A percentile compares a stretch with the other conserved stretches of the same genome.
Conservation (phyloP, 1,140 invertebrate species). For the Sarcophaga bullata region DNA sequence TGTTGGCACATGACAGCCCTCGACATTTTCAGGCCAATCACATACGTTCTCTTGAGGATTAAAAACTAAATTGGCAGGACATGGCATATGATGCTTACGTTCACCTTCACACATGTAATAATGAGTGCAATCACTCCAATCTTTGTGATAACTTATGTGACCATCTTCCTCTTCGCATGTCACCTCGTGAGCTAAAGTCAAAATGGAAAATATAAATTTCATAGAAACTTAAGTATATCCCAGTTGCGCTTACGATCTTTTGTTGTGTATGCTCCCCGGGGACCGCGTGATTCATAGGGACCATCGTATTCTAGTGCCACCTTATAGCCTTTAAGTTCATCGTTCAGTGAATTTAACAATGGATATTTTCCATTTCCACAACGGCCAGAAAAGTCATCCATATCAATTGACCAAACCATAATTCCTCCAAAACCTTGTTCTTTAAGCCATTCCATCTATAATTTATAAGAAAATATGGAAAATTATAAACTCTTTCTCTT, state of each 20-base stretch:
- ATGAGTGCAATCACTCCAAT: conserved; percentile 90
- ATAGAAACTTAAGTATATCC: neutral
- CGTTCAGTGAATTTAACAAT: conserved; percentile 85
- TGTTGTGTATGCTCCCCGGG: conserved; percentile 81
- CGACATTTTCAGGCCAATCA: conserved; percentile 96
- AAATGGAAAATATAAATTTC: neutral
- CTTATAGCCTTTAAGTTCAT: conserved; percentile 84
- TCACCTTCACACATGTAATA: conserved; percentile 97
- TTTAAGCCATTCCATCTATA: conserved; percentile 91
- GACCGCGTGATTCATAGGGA: conserved; percentile 80
- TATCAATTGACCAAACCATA: conserved; percentile 97
- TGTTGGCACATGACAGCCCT: conserved; percentile 84
- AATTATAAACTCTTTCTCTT: conserved; percentile 3
- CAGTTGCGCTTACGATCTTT: conserved; percentile 81
- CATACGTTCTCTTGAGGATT: conserved; percentile 94
- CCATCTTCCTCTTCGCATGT: conserved; percentile 92
- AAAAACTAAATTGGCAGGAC: conserved; percentile 92
- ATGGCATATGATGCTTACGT: conserved; percentile 97
- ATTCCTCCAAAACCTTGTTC: conserved; percentile 94
- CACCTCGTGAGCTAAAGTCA: conserved; percentile 81
- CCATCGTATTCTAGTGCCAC: conserved; percentile 88
- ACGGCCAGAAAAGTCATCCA: conserved; percentile 92
- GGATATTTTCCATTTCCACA: conserved; percentile 94
- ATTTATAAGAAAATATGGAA: neutral
- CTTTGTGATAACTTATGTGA: conserved; percentile 91